Evolutionary conservation across 2,888 invertebrate genomes (phyloP), one percentile per base, ranked within the genome.

Genomic region (Ochropleura leucogaster): DNA sequence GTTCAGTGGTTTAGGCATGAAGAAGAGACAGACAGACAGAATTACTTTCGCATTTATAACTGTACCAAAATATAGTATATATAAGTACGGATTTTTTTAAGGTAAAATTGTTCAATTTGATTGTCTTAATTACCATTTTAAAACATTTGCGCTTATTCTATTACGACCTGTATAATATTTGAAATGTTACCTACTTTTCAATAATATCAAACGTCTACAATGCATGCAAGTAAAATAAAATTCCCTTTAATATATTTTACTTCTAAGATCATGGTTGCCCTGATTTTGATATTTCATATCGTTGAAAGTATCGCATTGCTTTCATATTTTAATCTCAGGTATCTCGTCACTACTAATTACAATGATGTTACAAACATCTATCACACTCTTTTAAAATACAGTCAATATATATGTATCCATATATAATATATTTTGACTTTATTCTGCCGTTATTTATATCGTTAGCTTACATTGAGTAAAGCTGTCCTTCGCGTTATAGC

Each of bases 291-390:
- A 82, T 70, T 77, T 53, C 70, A 67, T 71, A 77, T 80, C 70
- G 42, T 70, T 76, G 16, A 79, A 47, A 78, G n/a, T 44, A 44
- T 59, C 57, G 57, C 57, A 57, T 55, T 20, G 42, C 20, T 63
- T 73, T 18, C 30, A 63, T 71, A 70, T 9, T 49, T 68, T 64
- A 77, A 83, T 70, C 63, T 79, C 65, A 51, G 65, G 46, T 79
- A 82, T 82, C 72, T 51, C 77, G 55, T 73, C 40, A 68, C 51
- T 69, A 69, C 12, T 46, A 12, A 71, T 68, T 65, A 82, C 40
- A 57, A 66, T 9, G 42, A 66, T 47, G 40, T 53, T 42, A 18
- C 66, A 18, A 78, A 76, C 40, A 66, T 63, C 55, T 74, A 68
- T 66, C 44, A 68, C 59, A 46, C 57, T 68, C 10, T 62, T 55